Base-by-base conservation (phyloP, 2,888 invertebrate species). In the Drosophila fungiperda region DNA sequence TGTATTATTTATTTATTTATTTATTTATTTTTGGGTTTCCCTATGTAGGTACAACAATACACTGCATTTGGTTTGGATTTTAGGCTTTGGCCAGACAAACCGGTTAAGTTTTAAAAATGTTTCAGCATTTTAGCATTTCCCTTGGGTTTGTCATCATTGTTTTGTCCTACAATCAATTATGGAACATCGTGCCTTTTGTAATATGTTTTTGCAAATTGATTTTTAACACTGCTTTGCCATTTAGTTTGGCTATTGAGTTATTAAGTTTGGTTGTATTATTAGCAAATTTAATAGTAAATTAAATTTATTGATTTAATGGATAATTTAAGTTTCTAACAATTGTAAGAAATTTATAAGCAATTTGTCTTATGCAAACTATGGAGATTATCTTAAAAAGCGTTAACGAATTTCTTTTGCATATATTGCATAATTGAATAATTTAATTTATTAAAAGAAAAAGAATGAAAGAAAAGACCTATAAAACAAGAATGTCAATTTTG, bases 81-180 rank as follows among this genome's bases (percentile, higher is more conserved):
- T 83, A 83, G 80, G 82, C 80, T 70, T 84, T 82, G 85, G 80
- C 85, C 84, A 80, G 82, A 82, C 75, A 85, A 88, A 82, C 76
- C 79, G 69, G 38, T 70, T 68, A 65, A 73, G 63, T 76, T 76
- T 76, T 63, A 82, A 78, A 86, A 83, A 80, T 82, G 72, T 83
- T 87, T 88, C 84, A 87, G 80, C 87, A 84, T 83, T 87, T 88
- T 82, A 87, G 80, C 87, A 84, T 78, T 86, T 80, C 66, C 66
- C 64, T 83, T 76, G 73, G 65, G 75, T 87, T 82, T 77, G 75
- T 85, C 79, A 69, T 66, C 48, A 68, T 83, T 79, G 61, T 63
- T 76, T 74, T 82, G 64, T 68, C 75, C 72, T 83, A 79, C 82
- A 73, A 80, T 75, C 70, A 73, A 68, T 79, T 53, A 68, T 85